Conservation (phyloP, 2,797 vertebrate species). For the Mionectes olivaceus region DNA sequence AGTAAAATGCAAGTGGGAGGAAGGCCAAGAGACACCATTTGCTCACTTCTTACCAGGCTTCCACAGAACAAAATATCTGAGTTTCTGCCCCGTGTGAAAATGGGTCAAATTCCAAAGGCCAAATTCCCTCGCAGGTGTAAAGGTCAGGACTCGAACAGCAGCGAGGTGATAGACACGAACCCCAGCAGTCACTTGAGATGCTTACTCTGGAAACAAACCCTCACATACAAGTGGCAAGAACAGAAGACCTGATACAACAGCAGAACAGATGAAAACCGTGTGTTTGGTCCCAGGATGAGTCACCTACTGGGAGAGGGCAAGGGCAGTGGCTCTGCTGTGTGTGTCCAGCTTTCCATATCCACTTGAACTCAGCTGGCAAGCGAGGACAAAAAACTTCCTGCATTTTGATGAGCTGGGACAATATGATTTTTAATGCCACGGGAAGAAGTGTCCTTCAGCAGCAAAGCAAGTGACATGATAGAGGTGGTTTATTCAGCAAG, state of each 20-base stretch:
- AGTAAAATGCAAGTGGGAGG: not conserved
- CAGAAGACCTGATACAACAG: not conserved
- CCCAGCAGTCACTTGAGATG: slow-evolving; percentile 3
- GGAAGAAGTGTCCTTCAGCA: not conserved
- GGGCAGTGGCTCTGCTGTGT: not conserved
- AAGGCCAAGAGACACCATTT: not conserved
- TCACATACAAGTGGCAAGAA: not conserved
- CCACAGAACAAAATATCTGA: not conserved
- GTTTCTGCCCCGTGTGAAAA: not conserved
- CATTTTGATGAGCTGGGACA: not conserved
- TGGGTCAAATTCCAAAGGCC: not conserved
- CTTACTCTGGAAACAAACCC: slow-evolving; percentile 2
- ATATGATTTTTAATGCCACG: not conserved
- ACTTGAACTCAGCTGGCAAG: not conserved
- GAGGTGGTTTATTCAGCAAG: not conserved
- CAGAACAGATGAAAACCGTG: not conserved
- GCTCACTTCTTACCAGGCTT: not conserved
- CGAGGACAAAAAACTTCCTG: not conserved
- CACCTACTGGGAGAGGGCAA: not conserved
- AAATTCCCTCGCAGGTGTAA: not conserved
- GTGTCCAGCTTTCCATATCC: not conserved
- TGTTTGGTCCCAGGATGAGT: not conserved
- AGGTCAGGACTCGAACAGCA: not conserved
- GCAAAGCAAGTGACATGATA: not conserved
- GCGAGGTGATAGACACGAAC: not conserved